Percentiles rank a stretch among this genome's conserved stretches.
phyloP scores from a whole-genome alignment of 2,888 invertebrate species.

The Plagiodera versicolora region DNA sequence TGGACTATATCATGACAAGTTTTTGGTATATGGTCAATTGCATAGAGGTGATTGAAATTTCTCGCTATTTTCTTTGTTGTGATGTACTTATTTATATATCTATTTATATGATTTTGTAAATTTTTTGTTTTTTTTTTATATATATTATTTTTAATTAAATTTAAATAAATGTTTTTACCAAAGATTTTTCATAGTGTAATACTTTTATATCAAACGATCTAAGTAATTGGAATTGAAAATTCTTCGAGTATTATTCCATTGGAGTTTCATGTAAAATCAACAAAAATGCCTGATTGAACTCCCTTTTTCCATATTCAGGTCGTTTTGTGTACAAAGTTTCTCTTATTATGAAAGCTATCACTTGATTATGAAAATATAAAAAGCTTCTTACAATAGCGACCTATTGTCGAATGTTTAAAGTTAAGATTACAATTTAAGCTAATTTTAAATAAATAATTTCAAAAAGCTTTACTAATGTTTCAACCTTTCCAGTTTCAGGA shows the following conservation, averaged over 20 bases:
- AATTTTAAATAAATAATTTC: conserved; percentile 25
- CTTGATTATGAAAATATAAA: conserved; percentile 15
- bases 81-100: conserved; percentile 27
- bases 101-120: conserved; percentile 32
- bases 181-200: conserved; percentile 28
- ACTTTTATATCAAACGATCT: conserved; percentile 20
- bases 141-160: conserved; percentile 13
- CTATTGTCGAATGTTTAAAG: conserved; percentile 14
- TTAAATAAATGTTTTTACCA: conserved; percentile 35
- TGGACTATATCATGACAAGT: no score
- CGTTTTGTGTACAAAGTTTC: not conserved
- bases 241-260: not conserved
- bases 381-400: conserved; percentile 23
- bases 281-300: no score
- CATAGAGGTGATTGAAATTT: not conserved
- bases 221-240: not conserved
- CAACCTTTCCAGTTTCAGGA: not conserved
- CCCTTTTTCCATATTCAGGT: not conserved
- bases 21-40: not conserved
- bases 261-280: not conserved
- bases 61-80: not conserved
- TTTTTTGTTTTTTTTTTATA: conserved; percentile 25
- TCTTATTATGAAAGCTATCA: conserved; percentile 8
- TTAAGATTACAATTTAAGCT: conserved; percentile 23
- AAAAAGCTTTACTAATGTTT: conserved; percentile 4